A percentile compares a stretch with the other conserved stretches of the same genome.
phyloP scores from a whole-genome alignment of 23 tunicate species.

The Clavelina lepadiformis region DNA sequence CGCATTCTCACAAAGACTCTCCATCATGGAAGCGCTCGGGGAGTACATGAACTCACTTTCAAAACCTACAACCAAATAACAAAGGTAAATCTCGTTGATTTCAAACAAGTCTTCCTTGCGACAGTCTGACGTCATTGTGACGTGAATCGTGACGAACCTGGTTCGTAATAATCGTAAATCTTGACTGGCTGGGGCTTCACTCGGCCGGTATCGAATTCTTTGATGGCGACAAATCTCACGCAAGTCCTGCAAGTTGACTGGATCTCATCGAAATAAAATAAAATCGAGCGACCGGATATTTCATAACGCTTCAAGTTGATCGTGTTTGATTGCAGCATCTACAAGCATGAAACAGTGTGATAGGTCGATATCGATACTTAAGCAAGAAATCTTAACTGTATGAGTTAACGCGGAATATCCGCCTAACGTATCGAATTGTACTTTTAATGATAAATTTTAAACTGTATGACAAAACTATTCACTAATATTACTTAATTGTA shows the following conservation, averaged over 20 bases:
- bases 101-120: not conserved
- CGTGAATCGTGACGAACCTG: constrained; percentile 30
- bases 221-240: constrained; percentile 41
- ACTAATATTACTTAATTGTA: too few relatives aligned
- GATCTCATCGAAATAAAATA: constrained; percentile 94
- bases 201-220: constrained; percentile 19
- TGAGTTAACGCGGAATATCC: too few relatives aligned
- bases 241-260: constrained; percentile 79
- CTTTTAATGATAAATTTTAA: too few relatives aligned
- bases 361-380: too few relatives aligned
- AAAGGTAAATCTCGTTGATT: not conserved
- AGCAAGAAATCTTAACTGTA: too few relatives aligned
- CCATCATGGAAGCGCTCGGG: constrained; percentile 3
- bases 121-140: not conserved
- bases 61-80: constrained; percentile 6
- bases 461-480: too few relatives aligned
- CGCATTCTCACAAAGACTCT: constrained; percentile 2
- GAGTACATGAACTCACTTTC: constrained; percentile 34
- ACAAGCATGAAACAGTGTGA: not conserved
- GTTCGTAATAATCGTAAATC: constrained; percentile 95
- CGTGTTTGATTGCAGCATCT: constrained; percentile 21
- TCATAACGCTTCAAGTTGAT: constrained; percentile 70
- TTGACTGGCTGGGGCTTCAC: constrained; percentile 43
- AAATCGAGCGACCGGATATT: constrained; percentile 26
- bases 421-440: too few relatives aligned